A percentile compares a stretch with the other conserved stretches of the same genome.
Evolutionary conservation across 2,888 invertebrate species (phyloP).

Genomic region (Drosophila stalkeri): DNA sequence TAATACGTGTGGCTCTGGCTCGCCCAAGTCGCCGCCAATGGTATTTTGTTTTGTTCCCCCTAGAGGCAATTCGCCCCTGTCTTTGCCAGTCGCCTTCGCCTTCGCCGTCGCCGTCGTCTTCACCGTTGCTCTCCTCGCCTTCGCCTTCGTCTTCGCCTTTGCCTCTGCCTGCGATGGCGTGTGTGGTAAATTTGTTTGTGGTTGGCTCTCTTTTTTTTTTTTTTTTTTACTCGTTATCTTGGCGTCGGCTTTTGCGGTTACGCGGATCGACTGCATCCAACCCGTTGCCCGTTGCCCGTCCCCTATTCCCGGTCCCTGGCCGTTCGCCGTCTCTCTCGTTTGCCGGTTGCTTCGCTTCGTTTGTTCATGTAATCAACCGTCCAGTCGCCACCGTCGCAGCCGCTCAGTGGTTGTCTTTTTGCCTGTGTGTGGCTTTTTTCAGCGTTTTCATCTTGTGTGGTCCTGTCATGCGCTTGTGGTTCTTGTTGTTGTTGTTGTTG

Average conservation of each 20-base stretch:
- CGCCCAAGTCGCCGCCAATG: slow-evolving; percentile 52
- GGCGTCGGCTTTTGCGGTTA: slow-evolving; percentile 79
- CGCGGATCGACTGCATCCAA: slow-evolving; percentile 53
- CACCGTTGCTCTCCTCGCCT: slow-evolving; percentile 6
- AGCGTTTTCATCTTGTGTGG: slow-evolving; percentile 70
- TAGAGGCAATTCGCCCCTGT: slow-evolving; percentile 4
- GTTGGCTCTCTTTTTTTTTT: slow-evolving; percentile 33
- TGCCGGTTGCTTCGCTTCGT: slow-evolving; percentile 61
- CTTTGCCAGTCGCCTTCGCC: neutral
- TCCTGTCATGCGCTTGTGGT: slow-evolving; percentile 69
- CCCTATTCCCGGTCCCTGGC: neutral
- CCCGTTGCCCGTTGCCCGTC: slow-evolving; percentile 12
- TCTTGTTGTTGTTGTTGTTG: slow-evolving; percentile 29
- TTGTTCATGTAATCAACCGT: slow-evolving; percentile 79
- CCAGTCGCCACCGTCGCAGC: slow-evolving; percentile 60
- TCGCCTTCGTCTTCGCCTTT: neutral
- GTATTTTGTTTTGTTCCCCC: neutral
- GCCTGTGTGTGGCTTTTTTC: slow-evolving; percentile 72
- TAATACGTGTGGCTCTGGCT: slow-evolving; percentile 78
- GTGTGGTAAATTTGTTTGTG: slow-evolving; percentile 73
- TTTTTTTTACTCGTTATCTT: slow-evolving; percentile 72
- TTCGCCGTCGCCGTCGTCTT: neutral
- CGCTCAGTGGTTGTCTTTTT: slow-evolving; percentile 58
- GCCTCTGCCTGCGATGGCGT: slow-evolving; percentile 43
- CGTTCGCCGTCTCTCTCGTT: slow-evolving; percentile 16